Evolutionary conservation across 2,888 invertebrate genomes (phyloP), one percentile per base, ranked within the genome.

Genomic region (Phengaris arion): DNA sequence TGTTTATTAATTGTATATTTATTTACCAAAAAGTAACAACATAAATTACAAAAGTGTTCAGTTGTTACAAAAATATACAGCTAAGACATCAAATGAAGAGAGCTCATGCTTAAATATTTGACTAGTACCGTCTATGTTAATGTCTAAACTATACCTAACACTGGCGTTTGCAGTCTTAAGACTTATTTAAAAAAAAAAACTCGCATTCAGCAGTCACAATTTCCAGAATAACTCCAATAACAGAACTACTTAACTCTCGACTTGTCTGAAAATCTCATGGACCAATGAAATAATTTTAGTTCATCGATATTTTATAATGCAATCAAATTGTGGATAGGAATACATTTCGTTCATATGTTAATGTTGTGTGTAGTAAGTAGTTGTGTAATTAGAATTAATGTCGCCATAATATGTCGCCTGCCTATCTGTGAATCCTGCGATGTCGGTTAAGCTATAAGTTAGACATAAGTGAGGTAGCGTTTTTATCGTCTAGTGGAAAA

Each of bases 391-490:
- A 35, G 64, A 15, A 64, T 35, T 35, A 35, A 35, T 35, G 3
- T 35, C 35, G 35, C 35, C 35, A 35, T 35, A 64, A 35, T 6
- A 35, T 64, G 64, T 64, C 64, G 35, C 54, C 52, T 52, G 12
- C 77, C 75, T 78, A 78, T 77, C 78, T 78, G 78, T 76, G 77
- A 77, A 77, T 79, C 79, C 81, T 82, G 82, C 81, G 79, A 79
- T 85, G 87, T 85, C 85, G 87, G 90, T 90, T 92, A 92, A 93
- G 92, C 92, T 92, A 89, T 87, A 87, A 87, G 88, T 89, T 90
- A 90, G 89, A 81, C 79, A 88, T 87, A 91, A 90, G 92, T 93
- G 93, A 93, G 93, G 93, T 93, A 93, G 93, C 93, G 86, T 91
- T 90, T 90, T 93, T 92, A 92, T 89, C 90, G 87, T 89, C 90